Conservation (phyloP, 1,140 invertebrate species). For the Cydia strobilella region DNA sequence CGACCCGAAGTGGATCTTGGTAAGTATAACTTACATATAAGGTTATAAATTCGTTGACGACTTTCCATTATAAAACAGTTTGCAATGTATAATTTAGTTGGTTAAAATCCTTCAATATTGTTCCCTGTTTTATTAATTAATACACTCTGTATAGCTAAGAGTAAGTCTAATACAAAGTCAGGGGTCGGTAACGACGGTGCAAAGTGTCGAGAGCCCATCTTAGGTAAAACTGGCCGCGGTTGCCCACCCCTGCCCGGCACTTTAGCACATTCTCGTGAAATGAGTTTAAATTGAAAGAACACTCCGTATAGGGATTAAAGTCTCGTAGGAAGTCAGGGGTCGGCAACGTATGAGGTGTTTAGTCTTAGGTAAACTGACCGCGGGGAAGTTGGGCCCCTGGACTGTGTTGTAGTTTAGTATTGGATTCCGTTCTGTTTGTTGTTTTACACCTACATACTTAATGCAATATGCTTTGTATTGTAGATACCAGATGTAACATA, state of each 20-base stretch:
- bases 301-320: conserved; percentile 53
- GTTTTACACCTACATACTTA: background rate
- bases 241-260: conserved; percentile 9
- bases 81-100: too few species aligned
- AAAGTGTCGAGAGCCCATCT: background rate
- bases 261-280: background rate
- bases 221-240: conserved; percentile 8
- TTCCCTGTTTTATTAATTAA: background rate
- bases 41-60: too few species aligned
- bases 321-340: conserved; percentile 53
- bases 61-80: too few species aligned
- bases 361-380: conserved; percentile 58
- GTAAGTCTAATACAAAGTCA: conserved; percentile 9
- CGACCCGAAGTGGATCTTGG: too few species aligned
- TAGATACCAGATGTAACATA: too few species aligned
- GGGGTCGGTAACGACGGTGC: conserved; percentile 5
- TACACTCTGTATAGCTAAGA: background rate
- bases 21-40: too few species aligned
- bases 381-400: conserved; percentile 14
- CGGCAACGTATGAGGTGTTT: conserved; percentile 62
- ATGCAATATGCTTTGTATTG: too few species aligned
- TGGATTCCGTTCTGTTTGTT: background rate
- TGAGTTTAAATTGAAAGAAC: conserved; percentile 34
- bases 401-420: background rate
- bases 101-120: background rate